A percentile compares a stretch with the other conserved stretches of the same genome.
These are phyloP conservation scores for Muricea muricata DNA, from an alignment of 92 coral and sea anemone species.

Conservation along the genomic window DNA sequence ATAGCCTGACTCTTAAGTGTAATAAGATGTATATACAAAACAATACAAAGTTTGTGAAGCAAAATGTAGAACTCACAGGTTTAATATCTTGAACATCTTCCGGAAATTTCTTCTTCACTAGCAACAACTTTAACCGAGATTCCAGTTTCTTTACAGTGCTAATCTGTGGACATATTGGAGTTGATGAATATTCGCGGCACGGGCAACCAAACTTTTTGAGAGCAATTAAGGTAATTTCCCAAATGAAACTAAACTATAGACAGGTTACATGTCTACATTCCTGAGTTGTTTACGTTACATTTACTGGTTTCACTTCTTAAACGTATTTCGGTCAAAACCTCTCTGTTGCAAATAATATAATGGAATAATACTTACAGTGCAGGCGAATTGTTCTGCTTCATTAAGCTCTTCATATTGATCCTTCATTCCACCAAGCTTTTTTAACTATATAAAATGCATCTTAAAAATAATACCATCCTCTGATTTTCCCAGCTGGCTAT, in stretches of 20 bases:
- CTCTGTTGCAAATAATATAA: neutral
- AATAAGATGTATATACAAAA: too few species aligned
- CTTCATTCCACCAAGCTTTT: constrained; percentile 86
- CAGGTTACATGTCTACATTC: too few species aligned
- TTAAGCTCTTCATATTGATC: constrained; percentile 79
- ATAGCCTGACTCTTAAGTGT: too few species aligned
- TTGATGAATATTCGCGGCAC: neutral
- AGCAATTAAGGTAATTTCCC: too few species aligned
- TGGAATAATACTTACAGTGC: constrained; percentile 64
- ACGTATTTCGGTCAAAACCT: too few species aligned
- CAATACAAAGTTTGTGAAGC: neutral
- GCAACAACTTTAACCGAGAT: constrained; percentile 77
- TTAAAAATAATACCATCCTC: too few species aligned
- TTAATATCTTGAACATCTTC: constrained; percentile 94
- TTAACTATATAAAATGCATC: constrained; percentile 65
- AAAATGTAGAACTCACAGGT: constrained; percentile 79
- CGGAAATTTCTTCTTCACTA: constrained; percentile 87
- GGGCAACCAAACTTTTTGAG: too few species aligned
- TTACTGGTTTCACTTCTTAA: too few species aligned
- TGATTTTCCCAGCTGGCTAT: too few species aligned
- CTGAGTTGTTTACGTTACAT: too few species aligned
- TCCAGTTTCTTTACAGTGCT: constrained; percentile 93
- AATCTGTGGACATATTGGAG: constrained; percentile 57
- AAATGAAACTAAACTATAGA: too few species aligned
- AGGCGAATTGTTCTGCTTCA: constrained; percentile 97